Conservation (phyloP, 2,113 vertebrate genomes). For the Hemiprocne comata region DNA sequence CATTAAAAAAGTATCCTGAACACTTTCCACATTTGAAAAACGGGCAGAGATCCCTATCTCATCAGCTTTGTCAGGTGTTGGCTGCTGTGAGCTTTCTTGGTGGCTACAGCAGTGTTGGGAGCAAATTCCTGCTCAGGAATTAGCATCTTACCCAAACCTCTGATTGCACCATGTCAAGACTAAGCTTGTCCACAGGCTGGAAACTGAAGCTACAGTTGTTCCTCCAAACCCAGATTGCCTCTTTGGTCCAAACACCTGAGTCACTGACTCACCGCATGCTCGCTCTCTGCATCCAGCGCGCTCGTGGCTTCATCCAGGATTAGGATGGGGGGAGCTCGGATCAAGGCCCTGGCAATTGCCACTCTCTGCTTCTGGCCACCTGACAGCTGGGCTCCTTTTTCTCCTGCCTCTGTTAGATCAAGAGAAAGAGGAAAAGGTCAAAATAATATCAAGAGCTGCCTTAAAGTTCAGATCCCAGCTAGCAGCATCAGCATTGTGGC, state of each 20-base stretch:
- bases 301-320: slow-evolving; percentile 96
- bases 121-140: background rate
- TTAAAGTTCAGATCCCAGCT: background rate
- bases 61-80: background rate
- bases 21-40: background rate
- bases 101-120: background rate
- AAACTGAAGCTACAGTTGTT: background rate
- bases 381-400: slow-evolving; percentile 93
- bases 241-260: background rate
- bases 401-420: slow-evolving; percentile 84
- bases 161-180: background rate
- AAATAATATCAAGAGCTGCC: background rate
- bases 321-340: slow-evolving; percentile 87
- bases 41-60: background rate
- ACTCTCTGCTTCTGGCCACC: slow-evolving; percentile 97
- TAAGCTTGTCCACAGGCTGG: background rate
- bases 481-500: background rate
- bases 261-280: slow-evolving; percentile 82
- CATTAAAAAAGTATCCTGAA: background rate
- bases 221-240: background rate
- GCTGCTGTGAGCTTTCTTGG: background rate
- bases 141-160: background rate
- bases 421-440: background rate
- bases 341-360: slow-evolving; percentile 92
- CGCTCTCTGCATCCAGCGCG: slow-evolving; percentile 92